A percentile compares a stretch with the other conserved stretches of the same genome.
These are phyloP conservation scores for Esox lucius DNA, from an alignment of 2,797 vertebrate species.

Conservation along the genomic window DNA sequence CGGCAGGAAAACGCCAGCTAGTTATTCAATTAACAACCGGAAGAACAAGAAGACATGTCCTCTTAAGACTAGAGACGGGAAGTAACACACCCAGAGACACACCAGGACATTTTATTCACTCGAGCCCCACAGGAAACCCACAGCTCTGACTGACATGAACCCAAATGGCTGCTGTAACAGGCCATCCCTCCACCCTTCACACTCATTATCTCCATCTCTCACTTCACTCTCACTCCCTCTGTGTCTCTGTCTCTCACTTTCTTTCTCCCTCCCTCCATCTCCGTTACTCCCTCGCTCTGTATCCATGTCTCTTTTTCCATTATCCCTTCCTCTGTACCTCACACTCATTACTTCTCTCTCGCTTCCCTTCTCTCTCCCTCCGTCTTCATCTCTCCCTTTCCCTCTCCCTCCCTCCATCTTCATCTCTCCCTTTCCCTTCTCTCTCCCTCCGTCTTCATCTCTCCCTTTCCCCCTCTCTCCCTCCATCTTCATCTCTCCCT, in stretches of 20 bases:
- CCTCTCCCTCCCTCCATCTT: background rate
- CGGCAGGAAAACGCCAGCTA: slow-evolving; percentile 36
- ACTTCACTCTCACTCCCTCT: slow-evolving; percentile 9
- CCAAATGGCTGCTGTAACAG: slow-evolving; percentile 48
- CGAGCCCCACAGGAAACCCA: slow-evolving; percentile 52
- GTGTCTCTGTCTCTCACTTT: background rate
- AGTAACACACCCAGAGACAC: slow-evolving; percentile 37
- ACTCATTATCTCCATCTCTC: slow-evolving; percentile 62
- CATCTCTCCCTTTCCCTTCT: background rate
- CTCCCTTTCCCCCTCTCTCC: slow-evolving; percentile 55
- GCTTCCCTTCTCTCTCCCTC: slow-evolving; percentile 13
- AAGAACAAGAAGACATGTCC: slow-evolving; percentile 42
- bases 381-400: background rate
- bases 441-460: slow-evolving; percentile 43
- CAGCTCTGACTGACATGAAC: slow-evolving; percentile 60
- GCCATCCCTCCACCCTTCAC: slow-evolving; percentile 45
- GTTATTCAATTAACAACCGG: slow-evolving; percentile 51
- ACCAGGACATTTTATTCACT: slow-evolving; percentile 63
- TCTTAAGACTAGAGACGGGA: slow-evolving; percentile 44
- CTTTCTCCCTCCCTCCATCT: background rate
- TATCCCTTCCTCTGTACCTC: slow-evolving; percentile 40
- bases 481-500: background rate
- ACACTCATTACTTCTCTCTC: slow-evolving; percentile 64
- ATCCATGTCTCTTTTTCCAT: slow-evolving; percentile 59
- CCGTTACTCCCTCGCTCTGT: slow-evolving; percentile 15